Evolutionary conservation across 1,140 invertebrate species (phyloP).

Genomic region (Centruroides sculpturatus): DNA sequence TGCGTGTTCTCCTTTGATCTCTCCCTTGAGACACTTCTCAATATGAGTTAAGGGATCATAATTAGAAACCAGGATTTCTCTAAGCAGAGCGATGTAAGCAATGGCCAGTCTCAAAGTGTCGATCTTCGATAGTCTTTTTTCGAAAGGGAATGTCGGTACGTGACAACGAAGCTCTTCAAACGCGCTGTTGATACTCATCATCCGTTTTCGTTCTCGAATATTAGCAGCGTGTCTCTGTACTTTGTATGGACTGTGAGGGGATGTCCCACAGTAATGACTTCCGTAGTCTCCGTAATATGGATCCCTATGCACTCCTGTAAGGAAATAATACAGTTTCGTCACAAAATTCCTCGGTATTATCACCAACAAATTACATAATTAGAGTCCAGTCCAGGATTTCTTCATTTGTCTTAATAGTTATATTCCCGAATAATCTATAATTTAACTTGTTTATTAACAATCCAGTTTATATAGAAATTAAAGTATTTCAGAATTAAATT

Average conservation of each 20-base stretch:
- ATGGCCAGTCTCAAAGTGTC: slow-evolving; percentile 88
- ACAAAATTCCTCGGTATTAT: no score
- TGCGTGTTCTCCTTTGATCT: slow-evolving; percentile 61
- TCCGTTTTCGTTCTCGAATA: slow-evolving; percentile 71
- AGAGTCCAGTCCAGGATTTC: no score
- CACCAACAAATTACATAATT: no score
- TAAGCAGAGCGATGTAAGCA: slow-evolving; percentile 81
- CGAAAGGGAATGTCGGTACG: slow-evolving; percentile 86
- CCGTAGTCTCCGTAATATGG: no score
- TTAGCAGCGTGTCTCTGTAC: slow-evolving; percentile 87
- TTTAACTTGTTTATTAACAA: no score
- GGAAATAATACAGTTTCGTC: no score
- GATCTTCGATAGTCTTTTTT: slow-evolving; percentile 82
- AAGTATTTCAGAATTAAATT: no score
- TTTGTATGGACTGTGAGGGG: slow-evolving; percentile 8
- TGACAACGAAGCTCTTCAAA: slow-evolving; percentile 77
- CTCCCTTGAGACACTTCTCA: slow-evolving; percentile 74
- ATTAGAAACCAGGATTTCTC: slow-evolving; percentile 76
- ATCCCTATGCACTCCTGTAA: no score
- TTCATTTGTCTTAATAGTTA: no score
- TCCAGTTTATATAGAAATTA: no score
- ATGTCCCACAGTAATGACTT: no score
- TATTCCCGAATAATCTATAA: no score
- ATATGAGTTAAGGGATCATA: slow-evolving; percentile 80
- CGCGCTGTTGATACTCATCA: slow-evolving; percentile 92